Evolutionary conservation across 2,113 vertebrate genomes (phyloP), one percentile per base, ranked within the genome.

Genomic region (Ploceus nigricollis): DNA sequence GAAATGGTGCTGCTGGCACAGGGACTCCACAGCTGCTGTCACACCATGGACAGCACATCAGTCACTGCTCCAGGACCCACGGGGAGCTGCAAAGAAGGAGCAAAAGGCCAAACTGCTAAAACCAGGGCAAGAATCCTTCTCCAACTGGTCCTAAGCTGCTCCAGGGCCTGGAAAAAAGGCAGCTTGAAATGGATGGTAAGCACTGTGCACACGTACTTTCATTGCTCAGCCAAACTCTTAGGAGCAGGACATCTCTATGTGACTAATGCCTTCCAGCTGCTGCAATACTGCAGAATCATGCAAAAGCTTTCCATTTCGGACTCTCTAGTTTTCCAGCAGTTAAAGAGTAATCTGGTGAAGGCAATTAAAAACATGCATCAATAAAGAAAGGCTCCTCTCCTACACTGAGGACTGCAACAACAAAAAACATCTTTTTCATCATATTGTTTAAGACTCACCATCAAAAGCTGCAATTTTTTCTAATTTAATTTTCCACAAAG

Each of bases 231-330:
- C 57, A n/a, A 30, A 60, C 31, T 61, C 7, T 33, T 9, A 54
- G 54, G 68, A 93, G 68, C 40, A 44, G 72, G 56, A 75, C 51
- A 33, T 35, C 63, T 40, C 24, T 3, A 31, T 16, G 23, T 4
- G 35, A 61, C 33, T 83, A 65, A 70, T 11, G 20, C 10, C 71
- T 81, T 54, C 94, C 91, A 92, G 79, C 90, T 89, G 89, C 92
- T 70, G 37, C 11, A 85, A 37, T 35, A 16, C 33, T 23, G 12
- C 15, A 30, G 5, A 53, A 70, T 42, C 61, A 64, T 11, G 35
- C 33, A 58, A 57, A 93, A 66, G 20, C 9, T 70, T 89, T 75
- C 30, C 3, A 31, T 82, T 76, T n/a, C 10, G 7, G 57, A n/a
- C 31, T 71, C 27, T 79, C 40, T 28, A 17, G 31, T 60, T 60